phyloP scores from a whole-genome alignment of 2,888 invertebrate genomes.

The Dromius quadrimaculatus region DNA sequence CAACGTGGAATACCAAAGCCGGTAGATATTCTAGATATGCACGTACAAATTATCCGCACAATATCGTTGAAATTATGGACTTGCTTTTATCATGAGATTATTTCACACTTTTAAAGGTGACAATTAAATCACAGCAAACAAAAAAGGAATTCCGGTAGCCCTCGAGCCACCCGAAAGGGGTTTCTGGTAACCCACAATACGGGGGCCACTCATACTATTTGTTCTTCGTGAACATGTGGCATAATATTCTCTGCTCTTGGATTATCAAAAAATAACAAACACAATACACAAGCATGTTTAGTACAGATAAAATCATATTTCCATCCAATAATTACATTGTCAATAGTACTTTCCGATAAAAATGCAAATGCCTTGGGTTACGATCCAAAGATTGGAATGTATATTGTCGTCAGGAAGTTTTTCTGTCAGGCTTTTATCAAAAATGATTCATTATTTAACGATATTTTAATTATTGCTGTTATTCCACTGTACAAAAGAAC shows the following conservation, averaged over 20 bases:
- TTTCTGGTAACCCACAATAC: too few species aligned
- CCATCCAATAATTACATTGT: too few species aligned
- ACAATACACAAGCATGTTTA: too few species aligned
- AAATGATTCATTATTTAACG: slow-evolving; percentile 39
- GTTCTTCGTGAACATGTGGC: too few species aligned
- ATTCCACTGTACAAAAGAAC: slow-evolving; percentile 7
- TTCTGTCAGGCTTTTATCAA: neutral
- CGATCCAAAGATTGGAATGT: slow-evolving; percentile 1
- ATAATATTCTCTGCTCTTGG: too few species aligned
- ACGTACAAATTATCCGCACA: slow-evolving; percentile 41
- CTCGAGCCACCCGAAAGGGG: too few species aligned
- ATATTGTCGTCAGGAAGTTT: slow-evolving; percentile 15
- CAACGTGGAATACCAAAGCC: slow-evolving; percentile 4
- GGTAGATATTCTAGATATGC: slow-evolving; percentile 35
- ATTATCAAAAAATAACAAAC: too few species aligned
- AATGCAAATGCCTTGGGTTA: neutral
- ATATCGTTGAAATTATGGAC: slow-evolving; percentile 29
- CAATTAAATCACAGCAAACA: too few species aligned
- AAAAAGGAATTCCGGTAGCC: too few species aligned
- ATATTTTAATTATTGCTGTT: slow-evolving; percentile 36
- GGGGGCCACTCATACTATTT: too few species aligned
- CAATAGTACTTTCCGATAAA: neutral
- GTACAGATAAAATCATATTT: too few species aligned
- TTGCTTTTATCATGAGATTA: slow-evolving; percentile 19
- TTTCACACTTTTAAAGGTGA: too few species aligned